Conservation (phyloP, 2,797 vertebrate genomes). For the Sebastes taczanowskii region DNA sequence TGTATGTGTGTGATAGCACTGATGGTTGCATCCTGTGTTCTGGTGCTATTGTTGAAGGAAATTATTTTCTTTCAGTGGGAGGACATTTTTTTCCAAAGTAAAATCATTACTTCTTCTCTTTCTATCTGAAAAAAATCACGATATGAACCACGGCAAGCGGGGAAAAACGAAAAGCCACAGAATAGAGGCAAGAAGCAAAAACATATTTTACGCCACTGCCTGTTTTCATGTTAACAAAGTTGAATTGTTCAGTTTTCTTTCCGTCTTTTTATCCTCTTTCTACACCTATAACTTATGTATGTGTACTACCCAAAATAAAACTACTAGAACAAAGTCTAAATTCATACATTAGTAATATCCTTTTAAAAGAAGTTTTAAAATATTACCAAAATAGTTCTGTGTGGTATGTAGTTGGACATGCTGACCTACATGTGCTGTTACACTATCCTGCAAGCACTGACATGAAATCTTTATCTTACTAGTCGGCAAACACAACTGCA, state of each 20-base stretch:
- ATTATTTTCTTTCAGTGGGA: conserved; percentile 1
- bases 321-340: background rate
- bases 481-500: background rate
- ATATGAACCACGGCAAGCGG: background rate
- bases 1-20: background rate
- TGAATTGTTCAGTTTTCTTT: background rate
- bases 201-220: background rate
- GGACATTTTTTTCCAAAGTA: conserved; percentile 3
- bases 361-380: background rate
- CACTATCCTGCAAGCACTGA: background rate
- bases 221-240: background rate
- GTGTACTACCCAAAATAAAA: background rate
- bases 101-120: background rate
- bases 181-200: background rate
- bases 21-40: background rate
- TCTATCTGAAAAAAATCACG: background rate
- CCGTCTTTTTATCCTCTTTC: background rate
- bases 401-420: background rate
- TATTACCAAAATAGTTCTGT: background rate
- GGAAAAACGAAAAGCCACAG: background rate
- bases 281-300: background rate
- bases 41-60: conserved; percentile 1
- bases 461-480: background rate
- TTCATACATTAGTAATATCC: background rate
- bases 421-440: background rate